Percentiles rank a stretch among this genome's conserved stretches.
phyloP scores from a whole-genome alignment of 1,140 invertebrate genomes.

The Drosophila pectinifera region DNA sequence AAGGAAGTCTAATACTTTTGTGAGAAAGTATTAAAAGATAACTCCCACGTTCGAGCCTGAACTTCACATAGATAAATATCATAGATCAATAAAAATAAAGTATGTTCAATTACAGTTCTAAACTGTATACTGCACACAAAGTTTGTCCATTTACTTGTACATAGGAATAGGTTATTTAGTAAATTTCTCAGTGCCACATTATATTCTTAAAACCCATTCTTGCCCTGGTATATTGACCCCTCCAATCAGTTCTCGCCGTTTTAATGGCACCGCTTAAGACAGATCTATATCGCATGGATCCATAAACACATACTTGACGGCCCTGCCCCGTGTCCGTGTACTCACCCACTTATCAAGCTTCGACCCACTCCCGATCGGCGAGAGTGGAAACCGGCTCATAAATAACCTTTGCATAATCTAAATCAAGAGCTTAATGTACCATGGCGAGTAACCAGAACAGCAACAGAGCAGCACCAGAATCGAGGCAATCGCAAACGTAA shows the following conservation, averaged over 20 bases:
- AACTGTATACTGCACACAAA: too few species aligned
- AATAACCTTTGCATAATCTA: slow-evolving; percentile 82
- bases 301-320: slow-evolving; percentile 50
- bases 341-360: slow-evolving; percentile 34
- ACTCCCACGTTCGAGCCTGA: too few species aligned
- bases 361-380: slow-evolving; percentile 34
- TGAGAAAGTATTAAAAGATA: background rate
- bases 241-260: slow-evolving; percentile 23
- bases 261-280: slow-evolving; percentile 30
- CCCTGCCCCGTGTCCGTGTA: slow-evolving; percentile 15
- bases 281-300: slow-evolving; percentile 32
- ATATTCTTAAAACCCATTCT: background rate
- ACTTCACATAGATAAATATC: background rate
- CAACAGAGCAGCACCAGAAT: background rate
- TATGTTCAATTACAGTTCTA: background rate
- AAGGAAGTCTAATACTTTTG: background rate
- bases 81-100: background rate
- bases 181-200: background rate
- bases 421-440: slow-evolving; percentile 79
- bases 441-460: slow-evolving; percentile 53
- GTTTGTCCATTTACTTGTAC: background rate
- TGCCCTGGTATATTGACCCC: slow-evolving; percentile 32
- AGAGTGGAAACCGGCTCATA: slow-evolving; percentile 45
- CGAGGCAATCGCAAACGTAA: slow-evolving; percentile 26
- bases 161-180: background rate